Evolutionary conservation across 1,140 invertebrate genomes (phyloP).

Genomic region (Phymastichus coffea): DNA sequence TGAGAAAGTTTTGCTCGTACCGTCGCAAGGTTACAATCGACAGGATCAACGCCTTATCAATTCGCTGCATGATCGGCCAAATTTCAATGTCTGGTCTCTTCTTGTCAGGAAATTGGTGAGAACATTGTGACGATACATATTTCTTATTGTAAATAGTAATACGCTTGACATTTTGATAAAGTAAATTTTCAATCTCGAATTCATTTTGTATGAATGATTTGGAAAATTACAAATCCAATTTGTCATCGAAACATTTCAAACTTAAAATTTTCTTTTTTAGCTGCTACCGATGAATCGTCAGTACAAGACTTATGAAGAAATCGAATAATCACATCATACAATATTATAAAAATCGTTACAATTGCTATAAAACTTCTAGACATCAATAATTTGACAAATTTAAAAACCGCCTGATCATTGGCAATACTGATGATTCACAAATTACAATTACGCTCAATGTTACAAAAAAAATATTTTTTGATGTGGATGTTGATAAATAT

Average conservation of each 20-base stretch:
- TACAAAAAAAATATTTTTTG: neutral
- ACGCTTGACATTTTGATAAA: no score
- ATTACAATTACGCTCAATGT: neutral
- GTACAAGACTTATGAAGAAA: neutral
- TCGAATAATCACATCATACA: slow-evolving; percentile 1
- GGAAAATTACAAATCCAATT: no score
- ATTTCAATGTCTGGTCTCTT: slow-evolving; percentile 47
- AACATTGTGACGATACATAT: neutral
- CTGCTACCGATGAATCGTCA: neutral
- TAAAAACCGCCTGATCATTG: neutral
- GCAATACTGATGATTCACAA: neutral
- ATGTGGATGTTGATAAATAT: neutral
- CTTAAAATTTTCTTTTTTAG: slow-evolving; percentile 1
- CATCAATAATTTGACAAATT: neutral
- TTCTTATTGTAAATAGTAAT: neutral
- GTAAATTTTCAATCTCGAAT: no score
- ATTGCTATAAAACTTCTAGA: neutral
- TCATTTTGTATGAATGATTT: no score
- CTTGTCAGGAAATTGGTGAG: slow-evolving; percentile 49
- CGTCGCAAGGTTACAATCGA: slow-evolving; percentile 46
- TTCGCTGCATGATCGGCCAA: slow-evolving; percentile 43
- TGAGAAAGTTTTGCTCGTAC: slow-evolving; percentile 11
- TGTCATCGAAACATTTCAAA: no score
- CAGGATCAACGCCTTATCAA: slow-evolving; percentile 43
- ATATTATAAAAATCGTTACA: neutral